Evolutionary conservation across 2,113 vertebrate genomes (phyloP).

Genomic region (Lepus americanus): DNA sequence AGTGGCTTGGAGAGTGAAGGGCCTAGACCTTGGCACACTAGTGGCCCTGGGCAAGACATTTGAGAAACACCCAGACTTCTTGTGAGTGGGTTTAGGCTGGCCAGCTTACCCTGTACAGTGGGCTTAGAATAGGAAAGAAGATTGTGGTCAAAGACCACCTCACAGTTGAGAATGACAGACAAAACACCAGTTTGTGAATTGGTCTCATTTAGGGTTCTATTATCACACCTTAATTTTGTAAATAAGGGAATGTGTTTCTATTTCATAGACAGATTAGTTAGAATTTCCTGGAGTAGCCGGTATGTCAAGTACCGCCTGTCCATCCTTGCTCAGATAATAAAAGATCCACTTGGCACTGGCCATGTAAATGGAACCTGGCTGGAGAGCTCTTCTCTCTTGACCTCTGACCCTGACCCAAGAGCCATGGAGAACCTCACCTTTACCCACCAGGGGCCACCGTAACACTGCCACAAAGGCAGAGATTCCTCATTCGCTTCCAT

Average conservation of each 20-base stretch:
- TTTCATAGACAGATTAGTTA: neutral
- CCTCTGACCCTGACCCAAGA: neutral
- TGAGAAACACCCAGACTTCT: neutral
- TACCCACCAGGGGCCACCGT: neutral
- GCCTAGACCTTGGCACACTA: rapidly evolving
- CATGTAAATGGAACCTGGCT: neutral
- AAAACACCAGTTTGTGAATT: neutral
- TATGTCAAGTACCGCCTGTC: neutral
- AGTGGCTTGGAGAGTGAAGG: rapidly evolving
- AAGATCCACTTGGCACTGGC: neutral
- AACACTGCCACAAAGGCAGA: neutral
- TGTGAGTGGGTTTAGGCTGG: neutral
- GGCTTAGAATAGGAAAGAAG: no score
- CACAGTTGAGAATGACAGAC: neutral
- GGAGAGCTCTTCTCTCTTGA: neutral
- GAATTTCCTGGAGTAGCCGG: neutral
- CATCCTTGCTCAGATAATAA: neutral
- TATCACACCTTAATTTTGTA: neutral
- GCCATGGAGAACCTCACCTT: neutral
- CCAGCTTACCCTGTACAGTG: neutral
- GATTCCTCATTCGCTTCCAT: neutral
- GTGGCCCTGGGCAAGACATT: rapidly evolving
- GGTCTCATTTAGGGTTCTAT: neutral
- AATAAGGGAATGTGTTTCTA: neutral
- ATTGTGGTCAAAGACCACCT: neutral